These are phyloP conservation scores for Hystrix brachyura DNA, from an alignment of 2,113 vertebrate genomes.

Conservation along the genomic window DNA sequence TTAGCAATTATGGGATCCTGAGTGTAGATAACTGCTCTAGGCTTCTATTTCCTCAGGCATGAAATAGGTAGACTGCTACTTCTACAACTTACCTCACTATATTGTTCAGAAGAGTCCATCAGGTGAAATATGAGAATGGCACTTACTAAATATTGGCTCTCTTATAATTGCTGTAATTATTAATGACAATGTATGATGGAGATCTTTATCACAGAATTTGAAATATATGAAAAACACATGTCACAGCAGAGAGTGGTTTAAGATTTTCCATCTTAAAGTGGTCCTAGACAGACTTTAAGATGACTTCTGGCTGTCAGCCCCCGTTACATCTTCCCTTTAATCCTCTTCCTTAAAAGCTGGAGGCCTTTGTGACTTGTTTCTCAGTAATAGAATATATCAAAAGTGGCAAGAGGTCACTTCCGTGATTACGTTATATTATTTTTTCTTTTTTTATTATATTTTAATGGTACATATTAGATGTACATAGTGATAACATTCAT, in stretches of 20 bases:
- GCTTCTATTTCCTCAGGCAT: not conserved
- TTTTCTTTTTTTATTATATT: too few relatives aligned
- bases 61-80: not conserved
- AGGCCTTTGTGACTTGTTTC: not conserved
- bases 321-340: not conserved
- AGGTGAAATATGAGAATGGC: not conserved
- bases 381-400: not conserved
- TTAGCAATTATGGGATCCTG: not conserved
- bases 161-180: not conserved
- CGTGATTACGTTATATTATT: not conserved
- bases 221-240: not conserved
- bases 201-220: not conserved
- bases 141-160: not conserved
- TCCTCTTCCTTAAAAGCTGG: not conserved
- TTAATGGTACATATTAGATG: too few relatives aligned
- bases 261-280: too few relatives aligned
- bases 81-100: not conserved
- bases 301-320: not conserved
- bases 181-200: not conserved
- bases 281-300: not conserved
- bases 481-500: too few relatives aligned
- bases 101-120: not conserved
- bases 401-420: fast-evolving
- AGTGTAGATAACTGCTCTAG: not conserved
- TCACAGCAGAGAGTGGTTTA: not conserved